These are phyloP conservation scores for Pycnomerus fuliginosus DNA, from an alignment of 2,888 invertebrate genomes.

Conservation along the genomic window DNA sequence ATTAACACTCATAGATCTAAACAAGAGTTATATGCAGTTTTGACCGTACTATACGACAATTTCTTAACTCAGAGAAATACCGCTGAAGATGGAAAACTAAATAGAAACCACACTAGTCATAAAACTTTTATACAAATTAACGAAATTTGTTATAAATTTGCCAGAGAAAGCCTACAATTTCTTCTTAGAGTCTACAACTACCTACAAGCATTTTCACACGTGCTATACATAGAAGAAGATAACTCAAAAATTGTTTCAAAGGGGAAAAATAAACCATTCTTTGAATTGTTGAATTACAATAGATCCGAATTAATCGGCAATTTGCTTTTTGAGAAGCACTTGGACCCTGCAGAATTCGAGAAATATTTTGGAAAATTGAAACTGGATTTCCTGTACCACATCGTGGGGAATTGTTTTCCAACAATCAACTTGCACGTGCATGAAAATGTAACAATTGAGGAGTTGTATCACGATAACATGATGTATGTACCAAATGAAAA, in stretches of 20 bases:
- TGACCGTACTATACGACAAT: slow-evolving; percentile 56
- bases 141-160: slow-evolving; percentile 52
- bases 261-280: slow-evolving; percentile 52
- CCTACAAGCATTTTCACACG: slow-evolving; percentile 58
- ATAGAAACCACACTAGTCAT: slow-evolving; percentile 56
- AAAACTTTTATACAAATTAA: slow-evolving; percentile 57
- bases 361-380: slow-evolving; percentile 67
- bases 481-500: slow-evolving; percentile 54
- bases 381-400: slow-evolving; percentile 72
- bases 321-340: slow-evolving; percentile 66
- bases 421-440: slow-evolving; percentile 57
- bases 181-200: slow-evolving; percentile 60
- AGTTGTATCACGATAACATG: slow-evolving; percentile 49
- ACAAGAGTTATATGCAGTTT: slow-evolving; percentile 42
- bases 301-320: slow-evolving; percentile 65
- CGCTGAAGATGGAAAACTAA: slow-evolving; percentile 48
- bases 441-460: slow-evolving; percentile 56
- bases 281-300: slow-evolving; percentile 57
- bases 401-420: slow-evolving; percentile 72
- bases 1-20: slow-evolving; percentile 31
- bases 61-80: slow-evolving; percentile 40
- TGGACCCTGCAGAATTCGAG: slow-evolving; percentile 69
- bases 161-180: slow-evolving; percentile 44
- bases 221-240: slow-evolving; percentile 48
- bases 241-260: slow-evolving; percentile 43